Evolutionary conservation across 1,140 invertebrate species (phyloP).

Genomic region (Drosophila lacertosa): DNA sequence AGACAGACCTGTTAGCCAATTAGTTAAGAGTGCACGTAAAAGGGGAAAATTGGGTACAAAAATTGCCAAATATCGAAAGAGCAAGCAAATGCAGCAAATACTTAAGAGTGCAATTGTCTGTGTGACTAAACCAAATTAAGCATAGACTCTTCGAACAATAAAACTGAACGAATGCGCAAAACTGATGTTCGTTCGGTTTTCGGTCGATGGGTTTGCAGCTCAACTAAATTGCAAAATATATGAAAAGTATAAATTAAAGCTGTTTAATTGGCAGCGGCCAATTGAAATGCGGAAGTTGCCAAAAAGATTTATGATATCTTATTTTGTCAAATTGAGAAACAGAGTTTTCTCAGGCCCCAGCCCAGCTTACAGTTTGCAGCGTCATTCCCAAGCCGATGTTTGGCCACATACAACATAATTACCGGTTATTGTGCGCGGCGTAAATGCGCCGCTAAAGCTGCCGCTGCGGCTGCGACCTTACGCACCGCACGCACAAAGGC

Average conservation of each 20-base stretch:
- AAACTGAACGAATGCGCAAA: constrained; percentile 56
- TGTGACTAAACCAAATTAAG: background rate
- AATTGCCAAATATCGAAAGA: too few species aligned
- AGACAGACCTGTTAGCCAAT: too few species aligned
- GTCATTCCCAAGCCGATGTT: constrained; percentile 57
- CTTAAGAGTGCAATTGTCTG: constrained; percentile 9
- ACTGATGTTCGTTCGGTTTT: constrained; percentile 45
- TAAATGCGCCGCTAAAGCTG: constrained; percentile 61
- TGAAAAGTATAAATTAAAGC: constrained; percentile 1
- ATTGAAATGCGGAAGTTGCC: constrained; percentile 71
- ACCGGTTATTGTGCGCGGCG: constrained; percentile 73
- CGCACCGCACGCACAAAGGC: constrained; percentile 57
- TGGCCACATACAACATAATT: constrained; percentile 66
- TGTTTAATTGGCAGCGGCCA: constrained; percentile 34
- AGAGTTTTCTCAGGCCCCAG: constrained; percentile 61
- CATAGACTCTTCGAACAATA: background rate
- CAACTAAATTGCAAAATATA: constrained; percentile 38
- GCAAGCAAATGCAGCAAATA: too few species aligned
- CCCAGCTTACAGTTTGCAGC: constrained; percentile 55
- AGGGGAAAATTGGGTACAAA: background rate
- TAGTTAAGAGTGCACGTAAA: background rate
- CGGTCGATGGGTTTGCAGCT: constrained; percentile 46
- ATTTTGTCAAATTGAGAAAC: constrained; percentile 17
- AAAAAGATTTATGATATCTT: constrained; percentile 65
- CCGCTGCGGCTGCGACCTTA: constrained; percentile 72